Evolutionary conservation across 1,140 invertebrate species (phyloP), one percentile per base, ranked within the genome.

Genomic region (Drosophila miranda): DNA sequence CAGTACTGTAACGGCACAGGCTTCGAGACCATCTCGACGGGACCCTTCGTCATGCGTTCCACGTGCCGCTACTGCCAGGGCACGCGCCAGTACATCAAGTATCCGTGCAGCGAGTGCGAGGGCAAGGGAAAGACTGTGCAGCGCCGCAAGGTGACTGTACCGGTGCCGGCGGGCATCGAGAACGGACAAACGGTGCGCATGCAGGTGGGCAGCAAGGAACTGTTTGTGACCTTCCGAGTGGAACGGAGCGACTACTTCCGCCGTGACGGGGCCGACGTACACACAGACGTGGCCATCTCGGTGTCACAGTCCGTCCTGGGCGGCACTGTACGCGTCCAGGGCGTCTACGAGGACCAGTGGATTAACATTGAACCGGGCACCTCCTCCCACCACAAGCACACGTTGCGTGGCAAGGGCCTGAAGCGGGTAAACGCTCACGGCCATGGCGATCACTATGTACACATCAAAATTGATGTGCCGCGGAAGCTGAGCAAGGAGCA

Each of bases 1-100:
- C 94, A 94, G 1, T 95, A 96, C 84, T 99, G 99, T 91, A 98
- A 99, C 93, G 99, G 99, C n/a, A 98, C 98, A 19, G 99, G 98
- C 56, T 97, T 98, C 95, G 98, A 98, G 91, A 97, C 96, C 23
- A 95, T 97, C 53, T 95, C 94, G 13, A 96, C 95, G 67, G 95
- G 99, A 34, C 98, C 98, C 43, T 99, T 99, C 92, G 95, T 99
- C 14, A 99, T 99, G 97, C 94, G 98, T 53, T 96, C 96, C 8
- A 99, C 98, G 0, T 99, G 99, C 91, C 93, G 98, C 69, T 94
- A 95, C 76, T 99, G 99, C 91, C 94, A 97, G 81, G 99, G 99
- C 4, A 95, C 95, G 0, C 93, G 95, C 56, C 94, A 96, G 89
- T 93, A 95, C 70, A 99, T 99, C 63, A 97, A 97, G 89, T 95